Evolutionary conservation across 2,888 invertebrate genomes (phyloP), one percentile per base, ranked within the genome.

Genomic region (Apamea crenata): DNA sequence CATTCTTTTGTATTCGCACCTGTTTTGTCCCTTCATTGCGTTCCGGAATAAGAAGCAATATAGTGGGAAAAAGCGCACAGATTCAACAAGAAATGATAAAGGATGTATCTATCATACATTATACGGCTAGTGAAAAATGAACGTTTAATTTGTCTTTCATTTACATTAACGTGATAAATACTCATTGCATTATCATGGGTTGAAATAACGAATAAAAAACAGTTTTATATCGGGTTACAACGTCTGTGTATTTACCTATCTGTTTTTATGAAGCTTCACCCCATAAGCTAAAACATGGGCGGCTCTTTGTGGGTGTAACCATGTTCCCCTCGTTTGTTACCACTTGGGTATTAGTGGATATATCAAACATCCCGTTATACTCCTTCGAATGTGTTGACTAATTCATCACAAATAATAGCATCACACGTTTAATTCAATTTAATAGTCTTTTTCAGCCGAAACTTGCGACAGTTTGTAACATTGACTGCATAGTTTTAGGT

Each of bases 271-370:
- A 44, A 70, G 32, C 47, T 18, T 75, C 47, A 50, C 69, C 53
- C 69, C 44, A 32, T 47, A 29, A 25, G 2, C 1, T 59, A 44
- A 29, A 61, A 78, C 50, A 83, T 81, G 83, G 82, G 84, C 66
- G 74, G 66, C 47, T 36, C 61, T 16, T n/a, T 16, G 74, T 71
- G 84, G 84, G 74, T 67, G 82, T 74, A 29, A 40, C 25, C 67
- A 25, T 40, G 66, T 71, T 74, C 80, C 82, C 80, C 82, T 82
- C 36, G 32, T 56, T 61, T 66, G 68, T 73, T 66, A 36, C 21
- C 44, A 70, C 50, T 18, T 50, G 56, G n/a, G 50, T 29, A 73
- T 82, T 59, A 72, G 44, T n/a, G 29, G 36, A 25, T 77, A 25
- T 36, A 40, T 53, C 32, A 25, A 67, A 21, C 68, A 69, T 73